phyloP scores from a whole-genome alignment of 1,140 invertebrate species.

The Zaprionus ghesquierei region DNA sequence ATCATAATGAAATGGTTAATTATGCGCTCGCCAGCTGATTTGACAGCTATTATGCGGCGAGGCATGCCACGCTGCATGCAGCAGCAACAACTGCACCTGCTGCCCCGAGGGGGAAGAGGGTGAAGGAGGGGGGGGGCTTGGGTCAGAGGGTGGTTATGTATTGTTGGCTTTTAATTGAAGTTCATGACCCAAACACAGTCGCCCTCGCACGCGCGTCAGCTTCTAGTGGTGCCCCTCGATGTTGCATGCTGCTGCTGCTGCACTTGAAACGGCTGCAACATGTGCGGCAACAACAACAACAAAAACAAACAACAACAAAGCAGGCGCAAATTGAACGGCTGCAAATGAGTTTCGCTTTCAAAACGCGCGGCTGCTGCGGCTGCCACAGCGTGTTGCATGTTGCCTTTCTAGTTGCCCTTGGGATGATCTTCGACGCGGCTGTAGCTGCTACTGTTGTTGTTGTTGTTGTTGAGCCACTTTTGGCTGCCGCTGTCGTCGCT shows the following conservation, averaged over 20 bases:
- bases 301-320: not conserved
- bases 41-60: constrained; percentile 55
- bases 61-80: constrained; percentile 12
- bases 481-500: not conserved
- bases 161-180: constrained; percentile 66
- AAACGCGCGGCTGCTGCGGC: not conserved
- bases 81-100: constrained; percentile 27
- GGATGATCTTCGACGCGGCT: constrained; percentile 13
- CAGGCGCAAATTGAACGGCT: constrained; percentile 48
- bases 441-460: not conserved
- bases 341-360: constrained; percentile 35
- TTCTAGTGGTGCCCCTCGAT: constrained; percentile 15
- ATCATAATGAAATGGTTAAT: constrained; percentile 55
- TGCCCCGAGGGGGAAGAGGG: not conserved
- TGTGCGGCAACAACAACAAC: constrained; percentile 4
- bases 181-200: constrained; percentile 68
- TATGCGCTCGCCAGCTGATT: constrained; percentile 59
- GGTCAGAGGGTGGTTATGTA: not conserved
- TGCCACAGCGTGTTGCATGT: not conserved
- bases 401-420: constrained; percentile 31
- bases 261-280: constrained; percentile 41
- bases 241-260: constrained; percentile 8
- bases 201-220: constrained; percentile 43
- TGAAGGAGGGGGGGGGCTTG: not conserved
- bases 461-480: not conserved